phyloP scores from a whole-genome alignment of 2,797 vertebrate species.

The Sparus aurata region DNA sequence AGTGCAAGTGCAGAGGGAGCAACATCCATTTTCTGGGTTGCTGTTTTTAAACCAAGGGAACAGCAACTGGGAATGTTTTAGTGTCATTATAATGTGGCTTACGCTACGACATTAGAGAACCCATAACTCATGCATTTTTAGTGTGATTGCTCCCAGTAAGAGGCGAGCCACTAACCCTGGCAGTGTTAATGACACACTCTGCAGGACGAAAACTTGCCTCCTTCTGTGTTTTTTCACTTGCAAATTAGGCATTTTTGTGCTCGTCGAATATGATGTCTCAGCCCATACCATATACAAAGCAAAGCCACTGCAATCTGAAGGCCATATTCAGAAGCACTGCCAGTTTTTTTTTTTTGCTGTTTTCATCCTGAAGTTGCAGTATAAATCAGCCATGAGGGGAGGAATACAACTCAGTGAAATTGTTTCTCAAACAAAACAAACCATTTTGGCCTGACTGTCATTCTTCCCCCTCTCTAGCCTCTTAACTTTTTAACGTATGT shows the following conservation, averaged over 20 bases:
- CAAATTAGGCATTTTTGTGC: conserved; percentile 42
- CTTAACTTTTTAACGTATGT: background rate
- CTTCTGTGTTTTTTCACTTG: conserved; percentile 33
- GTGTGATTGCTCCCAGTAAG: conserved; percentile 46
- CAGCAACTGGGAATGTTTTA: background rate
- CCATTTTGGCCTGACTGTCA: conserved; percentile 17
- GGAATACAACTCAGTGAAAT: background rate
- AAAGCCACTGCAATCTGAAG: background rate
- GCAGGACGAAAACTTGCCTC: conserved; percentile 30
- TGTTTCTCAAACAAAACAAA: conserved; percentile 10
- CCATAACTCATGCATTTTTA: conserved; percentile 30
- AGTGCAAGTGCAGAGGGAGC: conserved; percentile 28
- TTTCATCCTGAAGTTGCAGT: conserved; percentile 21
- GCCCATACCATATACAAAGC: conserved; percentile 1
- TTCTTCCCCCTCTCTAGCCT: background rate
- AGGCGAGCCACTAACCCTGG: conserved; percentile 26
- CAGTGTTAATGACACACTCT: conserved; percentile 20
- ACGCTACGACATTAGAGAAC: conserved; percentile 3
- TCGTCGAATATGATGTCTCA: conserved; percentile 3
- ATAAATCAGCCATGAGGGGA: conserved; percentile 16
- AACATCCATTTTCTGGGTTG: conserved; percentile 18
- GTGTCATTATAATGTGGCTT: conserved; percentile 24
- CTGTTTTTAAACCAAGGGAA: conserved; percentile 2
- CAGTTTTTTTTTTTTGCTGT: background rate
- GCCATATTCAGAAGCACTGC: background rate